Evolutionary conservation across 2,888 invertebrate genomes (phyloP).

Genomic region (Rotaria magnacalcarata): DNA sequence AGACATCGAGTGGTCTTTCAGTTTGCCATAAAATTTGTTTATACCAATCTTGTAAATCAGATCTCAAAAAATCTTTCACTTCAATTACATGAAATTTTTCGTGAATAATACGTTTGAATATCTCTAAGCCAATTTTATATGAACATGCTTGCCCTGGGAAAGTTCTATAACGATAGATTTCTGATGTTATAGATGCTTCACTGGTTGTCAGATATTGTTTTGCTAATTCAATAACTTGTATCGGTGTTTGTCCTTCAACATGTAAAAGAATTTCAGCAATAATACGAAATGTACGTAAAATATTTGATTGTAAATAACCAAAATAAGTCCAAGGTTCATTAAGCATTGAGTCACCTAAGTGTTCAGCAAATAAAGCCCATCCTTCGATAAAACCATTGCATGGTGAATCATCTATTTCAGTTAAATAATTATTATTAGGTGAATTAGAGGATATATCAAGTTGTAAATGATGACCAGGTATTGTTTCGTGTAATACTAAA

Average conservation of each 20-base stretch:
- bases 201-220: not conserved
- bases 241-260: not conserved
- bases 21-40: not conserved
- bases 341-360: not conserved
- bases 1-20: not conserved
- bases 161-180: not conserved
- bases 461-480: not conserved
- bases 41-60: not conserved
- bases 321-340: not conserved
- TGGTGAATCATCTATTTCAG: not conserved
- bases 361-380: slow-evolving; percentile 1
- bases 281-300: not conserved
- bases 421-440: not conserved
- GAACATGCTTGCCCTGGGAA: not conserved
- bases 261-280: slow-evolving; percentile 6
- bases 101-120: not conserved
- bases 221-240: not conserved
- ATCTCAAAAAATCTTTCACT: not conserved
- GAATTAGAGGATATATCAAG: not conserved
- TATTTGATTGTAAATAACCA: not conserved
- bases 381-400: not conserved
- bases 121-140: not conserved
- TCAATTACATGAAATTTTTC: not conserved
- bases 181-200: not conserved
- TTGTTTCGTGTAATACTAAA: not conserved